Base-by-base conservation (phyloP, 1,140 invertebrate genomes). In the Pseudobourletiella spinata region DNA sequence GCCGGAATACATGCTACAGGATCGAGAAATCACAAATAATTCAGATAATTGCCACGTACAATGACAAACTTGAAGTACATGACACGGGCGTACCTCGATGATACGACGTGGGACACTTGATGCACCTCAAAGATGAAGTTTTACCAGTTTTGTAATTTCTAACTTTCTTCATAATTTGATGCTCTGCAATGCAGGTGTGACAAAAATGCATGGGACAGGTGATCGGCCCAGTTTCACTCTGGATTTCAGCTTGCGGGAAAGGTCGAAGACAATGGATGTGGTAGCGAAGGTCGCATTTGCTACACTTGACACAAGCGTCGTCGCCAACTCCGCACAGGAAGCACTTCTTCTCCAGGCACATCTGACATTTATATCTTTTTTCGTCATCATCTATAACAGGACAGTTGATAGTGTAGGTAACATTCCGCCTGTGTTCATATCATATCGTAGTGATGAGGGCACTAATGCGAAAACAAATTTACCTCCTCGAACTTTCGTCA, bases 191-290 rank as follows among this genome's bases (percentile, higher is more conserved):
- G 25, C 67, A 68, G 18, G 61, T 63, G 42, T 68, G 67, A 42
- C 67, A 68, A 48, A 54, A 68, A 29, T 68, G 67, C 15, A 64
- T 16, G 1, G 67, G 67, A 28, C 67, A 68, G 4, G 55, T 68
- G 1, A 68, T 60, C 0, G 60, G 57, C 3, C 67, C 63, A 6
- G 16, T 8, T 3, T 18, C 24, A 2, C 63, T 57, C 8, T 57
- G 51, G 26, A 68, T 42, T 26, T 59, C 61, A 0, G 67, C 63
- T 25, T 68, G 67, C 2, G 67, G 67, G 57, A 60, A 68, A 11
- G 18, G 20, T 14, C 32, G 25, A 8, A 65, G 52, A 29, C 67
- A 68, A 6, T 63, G 26, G 0, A 57, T 22, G 48, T 68, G 67
- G 54, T 42, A 68, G 3, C 39, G 25, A 4, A 68, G 42, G 0